Evolutionary conservation across 2,113 vertebrate genomes (phyloP).

Genomic region (Myiozetetes cayanensis): DNA sequence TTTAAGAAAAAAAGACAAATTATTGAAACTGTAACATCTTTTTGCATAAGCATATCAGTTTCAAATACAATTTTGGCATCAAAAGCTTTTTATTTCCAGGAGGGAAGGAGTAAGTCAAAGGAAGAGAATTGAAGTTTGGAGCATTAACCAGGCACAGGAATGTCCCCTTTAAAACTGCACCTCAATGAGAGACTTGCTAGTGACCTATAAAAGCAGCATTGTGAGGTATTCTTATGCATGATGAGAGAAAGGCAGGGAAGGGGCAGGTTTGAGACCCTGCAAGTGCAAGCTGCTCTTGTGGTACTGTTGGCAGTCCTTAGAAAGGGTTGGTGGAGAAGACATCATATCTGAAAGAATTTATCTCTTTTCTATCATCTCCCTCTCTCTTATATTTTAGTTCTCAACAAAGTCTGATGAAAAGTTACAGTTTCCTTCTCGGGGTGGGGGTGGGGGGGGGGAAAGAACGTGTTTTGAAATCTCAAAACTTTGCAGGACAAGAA

Average conservation of each 20-base stretch:
- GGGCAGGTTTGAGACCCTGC: background rate
- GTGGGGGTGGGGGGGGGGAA: too few relatives aligned
- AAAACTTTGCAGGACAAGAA: background rate
- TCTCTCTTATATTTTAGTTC: background rate
- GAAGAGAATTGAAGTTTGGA: background rate
- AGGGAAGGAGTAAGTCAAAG: background rate
- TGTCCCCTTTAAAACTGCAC: background rate
- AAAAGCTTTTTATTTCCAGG: background rate
- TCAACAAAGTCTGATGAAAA: background rate
- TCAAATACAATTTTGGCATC: background rate
- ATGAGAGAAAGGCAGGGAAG: background rate
- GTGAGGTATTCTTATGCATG: background rate
- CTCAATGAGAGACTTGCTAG: background rate
- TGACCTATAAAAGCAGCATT: background rate
- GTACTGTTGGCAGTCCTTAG: background rate
- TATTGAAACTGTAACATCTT: background rate
- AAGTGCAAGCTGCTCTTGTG: background rate
- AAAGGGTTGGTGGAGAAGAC: background rate
- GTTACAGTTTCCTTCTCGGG: background rate
- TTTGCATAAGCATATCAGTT: background rate
- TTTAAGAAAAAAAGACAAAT: background rate
- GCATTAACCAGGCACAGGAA: background rate
- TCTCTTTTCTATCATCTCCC: background rate
- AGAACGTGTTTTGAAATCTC: background rate
- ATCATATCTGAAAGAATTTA: fast-evolving